Conservation (phyloP, 2,797 vertebrate genomes). For the Sebastes cheni region DNA sequence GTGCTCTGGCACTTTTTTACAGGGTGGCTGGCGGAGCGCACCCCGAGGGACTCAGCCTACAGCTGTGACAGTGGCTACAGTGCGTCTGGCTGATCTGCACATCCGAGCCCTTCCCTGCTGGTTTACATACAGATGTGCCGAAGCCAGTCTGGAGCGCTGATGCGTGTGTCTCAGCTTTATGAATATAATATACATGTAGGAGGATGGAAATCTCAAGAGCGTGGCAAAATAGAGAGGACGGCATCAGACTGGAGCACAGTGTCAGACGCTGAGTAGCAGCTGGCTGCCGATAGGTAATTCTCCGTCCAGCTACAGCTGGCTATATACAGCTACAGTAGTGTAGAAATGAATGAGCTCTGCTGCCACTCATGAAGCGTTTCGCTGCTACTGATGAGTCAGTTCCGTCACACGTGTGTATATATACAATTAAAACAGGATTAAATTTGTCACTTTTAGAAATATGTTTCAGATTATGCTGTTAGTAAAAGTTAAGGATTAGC, state of each 20-base stretch:
- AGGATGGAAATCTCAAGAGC: constrained; percentile 35
- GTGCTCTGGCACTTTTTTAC: constrained; percentile 79
- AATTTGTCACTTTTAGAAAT: not conserved
- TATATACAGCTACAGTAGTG: not conserved
- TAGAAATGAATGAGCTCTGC: constrained; percentile 28
- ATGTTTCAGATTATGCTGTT: not conserved
- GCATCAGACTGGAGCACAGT: constrained; percentile 27
- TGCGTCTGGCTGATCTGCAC: constrained; percentile 55
- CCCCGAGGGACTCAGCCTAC: constrained; percentile 73
- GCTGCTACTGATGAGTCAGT: not conserved
- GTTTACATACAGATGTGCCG: constrained; percentile 66
- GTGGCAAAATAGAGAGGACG: constrained; percentile 21
- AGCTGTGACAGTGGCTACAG: constrained; percentile 73
- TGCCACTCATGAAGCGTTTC: not conserved
- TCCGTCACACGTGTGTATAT: not conserved
- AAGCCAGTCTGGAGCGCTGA: constrained; percentile 25
- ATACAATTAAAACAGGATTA: not conserved
- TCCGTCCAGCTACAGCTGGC: constrained; percentile 20
- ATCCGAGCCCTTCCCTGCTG: constrained; percentile 50
- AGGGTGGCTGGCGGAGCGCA: constrained; percentile 75
- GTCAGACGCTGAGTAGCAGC: constrained; percentile 37
- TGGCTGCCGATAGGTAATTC: constrained; percentile 43
- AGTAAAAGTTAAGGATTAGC: not conserved
- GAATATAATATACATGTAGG: constrained; percentile 46
- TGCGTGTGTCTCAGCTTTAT: constrained; percentile 40